Conservation (phyloP, 2,113 vertebrate species). For the Pterocles gutturalis region DNA sequence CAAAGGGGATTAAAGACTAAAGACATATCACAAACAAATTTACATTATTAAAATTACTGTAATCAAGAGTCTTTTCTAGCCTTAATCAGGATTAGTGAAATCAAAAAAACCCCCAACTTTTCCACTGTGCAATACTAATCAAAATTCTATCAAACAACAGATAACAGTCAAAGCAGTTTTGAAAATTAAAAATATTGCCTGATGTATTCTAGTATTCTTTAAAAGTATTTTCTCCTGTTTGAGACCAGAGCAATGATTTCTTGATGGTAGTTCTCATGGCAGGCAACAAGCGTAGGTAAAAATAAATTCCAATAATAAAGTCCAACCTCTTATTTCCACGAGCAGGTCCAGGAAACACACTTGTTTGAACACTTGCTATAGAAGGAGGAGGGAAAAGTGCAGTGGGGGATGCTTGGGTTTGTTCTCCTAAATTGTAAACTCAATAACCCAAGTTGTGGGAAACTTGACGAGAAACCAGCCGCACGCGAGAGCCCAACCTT, state of each 20-base stretch:
- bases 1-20: slow-evolving; percentile 71
- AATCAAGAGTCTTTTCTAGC: slow-evolving; percentile 60
- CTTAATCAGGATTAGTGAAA: slow-evolving; percentile 63
- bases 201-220: neutral
- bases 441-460: neutral
- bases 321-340: neutral
- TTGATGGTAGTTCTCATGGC: neutral
- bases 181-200: neutral
- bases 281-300: neutral
- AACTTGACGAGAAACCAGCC: neutral
- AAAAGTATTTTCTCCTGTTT: neutral
- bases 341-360: neutral
- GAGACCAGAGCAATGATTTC: neutral
- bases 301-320: neutral
- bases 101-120: neutral
- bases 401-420: neutral
- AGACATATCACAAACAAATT: slow-evolving; percentile 71
- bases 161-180: neutral
- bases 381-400: neutral
- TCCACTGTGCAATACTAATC: neutral
- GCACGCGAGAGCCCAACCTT: accelerated
- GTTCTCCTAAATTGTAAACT: neutral
- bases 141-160: neutral
- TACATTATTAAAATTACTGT: slow-evolving; percentile 73
- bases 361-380: neutral